Evolutionary conservation across 2,888 invertebrate species (phyloP).

Genomic region (Cylloceria caligata): DNA sequence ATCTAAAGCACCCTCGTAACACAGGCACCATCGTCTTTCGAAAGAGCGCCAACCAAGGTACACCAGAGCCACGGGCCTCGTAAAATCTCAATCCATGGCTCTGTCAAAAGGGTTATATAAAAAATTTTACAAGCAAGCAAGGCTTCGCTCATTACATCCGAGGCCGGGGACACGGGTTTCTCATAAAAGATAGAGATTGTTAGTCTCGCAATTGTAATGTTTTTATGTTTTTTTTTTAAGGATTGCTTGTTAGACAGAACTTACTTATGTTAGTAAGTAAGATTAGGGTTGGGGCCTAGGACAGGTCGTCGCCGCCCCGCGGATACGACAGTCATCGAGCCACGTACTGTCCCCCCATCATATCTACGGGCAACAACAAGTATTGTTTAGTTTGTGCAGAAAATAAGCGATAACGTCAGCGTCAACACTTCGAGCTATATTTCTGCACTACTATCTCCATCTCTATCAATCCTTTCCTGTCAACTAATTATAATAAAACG

Average conservation of each 20-base stretch:
- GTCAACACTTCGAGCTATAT: conserved; percentile 61
- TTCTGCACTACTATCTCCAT: conserved; percentile 39
- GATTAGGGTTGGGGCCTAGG: conserved; percentile 85
- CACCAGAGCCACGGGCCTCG: conserved; percentile 74
- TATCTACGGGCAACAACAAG: conserved; percentile 86
- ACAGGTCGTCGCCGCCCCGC: conserved; percentile 86
- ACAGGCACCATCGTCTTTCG: conserved; percentile 36
- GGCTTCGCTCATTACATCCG: conserved; percentile 83
- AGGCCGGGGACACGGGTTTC: conserved; percentile 75
- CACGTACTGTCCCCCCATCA: conserved; percentile 87
- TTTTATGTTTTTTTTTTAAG: conserved; percentile 61
- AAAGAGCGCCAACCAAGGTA: conserved; percentile 49
- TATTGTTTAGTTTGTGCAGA: conserved; percentile 84
- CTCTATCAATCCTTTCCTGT: conserved; percentile 26
- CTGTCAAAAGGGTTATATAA: conserved; percentile 50
- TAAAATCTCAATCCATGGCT: conserved; percentile 70
- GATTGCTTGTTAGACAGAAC: conserved; percentile 84
- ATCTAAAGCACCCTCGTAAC: conserved; percentile 55
- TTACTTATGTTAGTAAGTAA: conserved; percentile 85
- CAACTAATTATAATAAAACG: conserved; percentile 2
- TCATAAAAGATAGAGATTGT: conserved; percentile 56
- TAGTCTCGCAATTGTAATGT: conserved; percentile 56
- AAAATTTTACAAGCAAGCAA: conserved; percentile 77
- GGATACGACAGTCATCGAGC: conserved; percentile 88
- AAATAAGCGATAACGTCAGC: conserved; percentile 77